Percentiles rank a stretch among this genome's conserved stretches.
These are phyloP conservation scores for Heliangelus exortis DNA, from an alignment of 2,797 vertebrate genomes.

Conservation along the genomic window DNA sequence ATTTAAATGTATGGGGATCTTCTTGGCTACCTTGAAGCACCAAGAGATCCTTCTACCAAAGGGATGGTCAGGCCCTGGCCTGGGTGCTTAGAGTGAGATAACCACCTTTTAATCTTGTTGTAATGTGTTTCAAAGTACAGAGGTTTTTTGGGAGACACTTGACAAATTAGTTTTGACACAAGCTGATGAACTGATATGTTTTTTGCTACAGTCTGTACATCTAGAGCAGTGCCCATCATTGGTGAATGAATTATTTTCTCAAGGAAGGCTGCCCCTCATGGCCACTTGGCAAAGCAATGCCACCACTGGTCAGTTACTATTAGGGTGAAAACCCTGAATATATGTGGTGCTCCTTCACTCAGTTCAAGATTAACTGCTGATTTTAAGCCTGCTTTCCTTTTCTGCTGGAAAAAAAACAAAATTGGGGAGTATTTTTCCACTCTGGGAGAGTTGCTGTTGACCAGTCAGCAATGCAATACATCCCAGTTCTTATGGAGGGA, in stretches of 20 bases:
- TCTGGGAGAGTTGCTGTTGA: neutral
- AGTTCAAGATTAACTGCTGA: neutral
- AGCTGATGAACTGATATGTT: neutral
- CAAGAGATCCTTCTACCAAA: neutral
- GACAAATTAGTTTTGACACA: constrained; percentile 14
- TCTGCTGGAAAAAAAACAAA: neutral
- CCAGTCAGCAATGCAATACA: neutral
- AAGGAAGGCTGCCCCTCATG: neutral
- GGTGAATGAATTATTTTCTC: neutral
- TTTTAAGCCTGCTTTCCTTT: neutral
- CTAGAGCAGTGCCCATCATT: neutral
- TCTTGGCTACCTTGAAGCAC: neutral
- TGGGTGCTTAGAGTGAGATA: fast-evolving
- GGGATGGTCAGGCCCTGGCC: neutral
- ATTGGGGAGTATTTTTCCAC: neutral
- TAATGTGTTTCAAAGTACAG: neutral
- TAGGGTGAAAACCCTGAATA: neutral
- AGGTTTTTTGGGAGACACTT: neutral
- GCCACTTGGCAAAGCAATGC: neutral
- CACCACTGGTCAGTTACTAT: neutral
- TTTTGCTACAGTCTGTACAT: neutral
- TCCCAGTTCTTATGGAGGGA: neutral
- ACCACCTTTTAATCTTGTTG: neutral
- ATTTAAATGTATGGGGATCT: neutral
- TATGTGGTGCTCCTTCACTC: fast-evolving